Evolutionary conservation across 2,797 vertebrate genomes (phyloP).

Genomic region (Eulemur coronatus): DNA sequence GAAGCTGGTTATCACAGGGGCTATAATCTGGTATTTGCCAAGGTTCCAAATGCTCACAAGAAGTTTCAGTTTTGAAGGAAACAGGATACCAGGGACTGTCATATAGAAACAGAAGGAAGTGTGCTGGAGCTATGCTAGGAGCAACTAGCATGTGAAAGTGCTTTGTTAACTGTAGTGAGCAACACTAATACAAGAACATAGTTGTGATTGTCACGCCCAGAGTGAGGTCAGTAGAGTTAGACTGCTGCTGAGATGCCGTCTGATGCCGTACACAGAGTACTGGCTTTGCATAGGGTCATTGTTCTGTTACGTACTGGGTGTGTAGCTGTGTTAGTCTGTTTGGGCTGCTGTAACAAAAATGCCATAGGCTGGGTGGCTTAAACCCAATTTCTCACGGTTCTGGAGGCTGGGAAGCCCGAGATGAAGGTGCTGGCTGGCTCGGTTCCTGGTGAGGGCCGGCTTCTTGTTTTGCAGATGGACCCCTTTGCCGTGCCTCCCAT

Average conservation of each 20-base stretch:
- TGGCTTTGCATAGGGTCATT: too few relatives aligned
- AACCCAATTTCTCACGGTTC: background rate
- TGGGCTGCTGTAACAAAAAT: background rate
- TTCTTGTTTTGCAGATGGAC: background rate
- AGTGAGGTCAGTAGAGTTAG: background rate
- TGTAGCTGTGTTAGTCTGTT: background rate
- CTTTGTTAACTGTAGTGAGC: background rate
- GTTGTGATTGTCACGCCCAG: background rate
- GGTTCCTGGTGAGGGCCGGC: background rate
- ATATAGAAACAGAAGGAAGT: background rate
- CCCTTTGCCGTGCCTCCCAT: background rate
- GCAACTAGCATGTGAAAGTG: background rate
- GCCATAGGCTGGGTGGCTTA: background rate
- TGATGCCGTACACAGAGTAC: background rate
- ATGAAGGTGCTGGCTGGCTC: background rate
- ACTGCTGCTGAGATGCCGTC: background rate
- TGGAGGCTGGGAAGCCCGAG: background rate
- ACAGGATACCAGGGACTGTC: background rate
- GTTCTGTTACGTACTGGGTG: background rate
- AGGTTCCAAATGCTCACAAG: background rate
- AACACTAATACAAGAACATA: too few relatives aligned
- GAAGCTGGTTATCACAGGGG: background rate
- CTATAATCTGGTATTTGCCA: background rate
- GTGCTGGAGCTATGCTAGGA: background rate
- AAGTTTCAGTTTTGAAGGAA: slow-evolving; percentile 26